Evolutionary conservation across 1,140 invertebrate genomes (phyloP).

Genomic region (Pseudomyrmex flavicornis): DNA sequence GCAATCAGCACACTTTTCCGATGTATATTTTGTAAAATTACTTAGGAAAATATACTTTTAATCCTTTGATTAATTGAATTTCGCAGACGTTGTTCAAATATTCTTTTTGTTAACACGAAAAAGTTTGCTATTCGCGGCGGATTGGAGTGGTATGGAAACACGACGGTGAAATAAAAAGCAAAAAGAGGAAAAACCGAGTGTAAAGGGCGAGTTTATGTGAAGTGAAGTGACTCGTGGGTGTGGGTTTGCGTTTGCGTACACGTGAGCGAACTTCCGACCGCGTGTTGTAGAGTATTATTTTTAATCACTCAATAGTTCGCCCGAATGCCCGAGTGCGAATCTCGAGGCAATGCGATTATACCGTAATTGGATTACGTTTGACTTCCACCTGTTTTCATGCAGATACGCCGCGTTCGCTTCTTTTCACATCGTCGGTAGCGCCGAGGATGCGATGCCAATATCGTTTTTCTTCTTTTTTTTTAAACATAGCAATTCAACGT

Average conservation of each 20-base stretch:
- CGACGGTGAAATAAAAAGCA: not conserved
- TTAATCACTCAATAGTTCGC: slow-evolving; percentile 65
- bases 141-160: slow-evolving; percentile 1
- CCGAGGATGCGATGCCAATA: slow-evolving; percentile 28
- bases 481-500: slow-evolving; percentile 40
- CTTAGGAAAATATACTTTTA: not conserved
- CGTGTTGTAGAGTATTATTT: slow-evolving; percentile 63
- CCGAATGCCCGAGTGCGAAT: slow-evolving; percentile 48
- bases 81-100: not conserved
- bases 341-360: slow-evolving; percentile 52
- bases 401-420: slow-evolving; percentile 34
- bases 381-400: slow-evolving; percentile 48
- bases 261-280: slow-evolving; percentile 58
- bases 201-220: slow-evolving; percentile 32
- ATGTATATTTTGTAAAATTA: not conserved
- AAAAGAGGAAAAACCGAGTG: slow-evolving; percentile 11
- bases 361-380: slow-evolving; percentile 61
- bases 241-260: slow-evolving; percentile 42
- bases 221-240: slow-evolving; percentile 16
- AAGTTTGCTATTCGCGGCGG: not conserved
- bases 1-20: not conserved
- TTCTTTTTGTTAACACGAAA: not conserved
- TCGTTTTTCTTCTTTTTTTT: slow-evolving; percentile 44
- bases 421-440: slow-evolving; percentile 47
- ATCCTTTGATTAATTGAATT: not conserved